Evolutionary conservation across 2,797 vertebrate genomes (phyloP).

Genomic region (Argentina silus): DNA sequence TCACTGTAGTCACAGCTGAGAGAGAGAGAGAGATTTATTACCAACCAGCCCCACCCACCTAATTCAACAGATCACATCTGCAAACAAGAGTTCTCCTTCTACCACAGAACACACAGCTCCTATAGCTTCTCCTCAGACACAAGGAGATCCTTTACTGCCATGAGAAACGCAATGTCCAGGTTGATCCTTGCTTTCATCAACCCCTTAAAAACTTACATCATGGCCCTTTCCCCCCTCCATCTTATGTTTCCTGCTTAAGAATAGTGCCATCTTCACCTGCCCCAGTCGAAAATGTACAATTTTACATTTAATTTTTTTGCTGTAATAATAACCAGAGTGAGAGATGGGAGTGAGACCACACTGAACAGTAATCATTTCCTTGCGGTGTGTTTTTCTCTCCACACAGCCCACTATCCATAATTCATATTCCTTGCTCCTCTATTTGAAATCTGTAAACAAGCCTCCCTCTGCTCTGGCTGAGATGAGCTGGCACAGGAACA

Average conservation of each 20-base stretch:
- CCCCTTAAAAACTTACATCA: too few relatives aligned
- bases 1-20: too few relatives aligned
- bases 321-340: background rate
- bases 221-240: too few relatives aligned
- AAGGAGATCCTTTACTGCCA: background rate
- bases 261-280: background rate
- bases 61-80: background rate
- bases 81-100: too few relatives aligned
- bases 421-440: slow-evolving; percentile 41
- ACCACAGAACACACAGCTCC: too few relatives aligned
- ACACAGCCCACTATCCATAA: slow-evolving; percentile 45
- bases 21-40: too few relatives aligned
- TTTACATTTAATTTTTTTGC: too few relatives aligned
- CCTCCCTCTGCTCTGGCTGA: background rate
- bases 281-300: too few relatives aligned
- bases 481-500: background rate
- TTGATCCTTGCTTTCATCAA: too few relatives aligned
- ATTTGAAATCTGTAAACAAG: slow-evolving; percentile 49
- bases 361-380: background rate
- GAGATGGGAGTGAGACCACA: background rate
- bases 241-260: too few relatives aligned
- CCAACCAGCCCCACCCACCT: too few relatives aligned
- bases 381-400: slow-evolving; percentile 17
- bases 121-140: background rate
- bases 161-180: too few relatives aligned